These are phyloP conservation scores for Silurus asotus DNA, from an alignment of 2,113 vertebrate species.

Conservation along the genomic window DNA sequence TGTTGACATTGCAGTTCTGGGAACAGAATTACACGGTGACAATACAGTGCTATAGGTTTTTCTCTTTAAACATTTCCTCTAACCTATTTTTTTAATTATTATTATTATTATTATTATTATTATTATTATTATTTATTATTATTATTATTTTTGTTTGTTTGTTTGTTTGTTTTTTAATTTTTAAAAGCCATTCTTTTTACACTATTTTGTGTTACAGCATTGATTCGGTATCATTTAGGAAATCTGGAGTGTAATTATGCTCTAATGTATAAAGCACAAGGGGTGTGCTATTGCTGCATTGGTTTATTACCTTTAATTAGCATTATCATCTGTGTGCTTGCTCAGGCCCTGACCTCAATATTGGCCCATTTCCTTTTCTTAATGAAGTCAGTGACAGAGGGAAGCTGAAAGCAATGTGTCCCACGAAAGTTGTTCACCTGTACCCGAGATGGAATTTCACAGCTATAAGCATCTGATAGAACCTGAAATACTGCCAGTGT, in stretches of 20 bases:
- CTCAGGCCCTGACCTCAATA: not conserved
- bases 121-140: too few relatives aligned
- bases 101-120: too few relatives aligned
- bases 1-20: conserved; percentile 5
- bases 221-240: not conserved
- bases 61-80: conserved; percentile 28
- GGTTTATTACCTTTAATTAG: not conserved
- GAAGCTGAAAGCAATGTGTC: not conserved
- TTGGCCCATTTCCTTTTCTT: not conserved
- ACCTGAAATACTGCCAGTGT: not conserved
- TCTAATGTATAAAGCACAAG: not conserved
- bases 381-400: conserved; percentile 32
- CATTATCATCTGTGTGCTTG: not conserved
- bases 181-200: not conserved
- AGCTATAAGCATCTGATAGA: not conserved
- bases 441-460: not conserved
- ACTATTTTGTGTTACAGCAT: not conserved
- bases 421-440: conserved; percentile 20
- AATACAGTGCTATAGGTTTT: conserved; percentile 45
- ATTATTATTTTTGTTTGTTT: too few relatives aligned
- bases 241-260: not conserved
- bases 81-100: conserved; percentile 39
- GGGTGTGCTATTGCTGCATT: not conserved
- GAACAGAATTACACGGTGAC: conserved; percentile 25
- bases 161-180: not conserved